Evolutionary conservation across 1,140 invertebrate species (phyloP).

Genomic region (Hylaeus volcanicus): DNA sequence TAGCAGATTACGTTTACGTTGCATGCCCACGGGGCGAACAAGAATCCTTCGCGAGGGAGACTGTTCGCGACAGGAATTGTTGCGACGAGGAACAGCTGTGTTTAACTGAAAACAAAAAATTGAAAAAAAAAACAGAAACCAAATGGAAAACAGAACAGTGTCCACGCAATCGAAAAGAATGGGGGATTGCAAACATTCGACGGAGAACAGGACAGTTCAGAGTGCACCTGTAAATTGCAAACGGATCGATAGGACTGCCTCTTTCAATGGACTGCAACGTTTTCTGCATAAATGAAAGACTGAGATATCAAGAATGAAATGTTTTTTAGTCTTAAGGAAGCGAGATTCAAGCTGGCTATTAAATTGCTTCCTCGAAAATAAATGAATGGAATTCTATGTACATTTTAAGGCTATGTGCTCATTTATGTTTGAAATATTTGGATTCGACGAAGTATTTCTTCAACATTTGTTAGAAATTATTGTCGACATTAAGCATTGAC

Average conservation of each 20-base stretch:
- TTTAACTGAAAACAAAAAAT: background rate
- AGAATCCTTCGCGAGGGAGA: background rate
- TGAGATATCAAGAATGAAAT: background rate
- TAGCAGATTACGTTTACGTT: conserved; percentile 8
- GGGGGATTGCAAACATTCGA: background rate
- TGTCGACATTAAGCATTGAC: too few relatives aligned
- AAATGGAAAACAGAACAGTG: too few relatives aligned
- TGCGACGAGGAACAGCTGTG: background rate
- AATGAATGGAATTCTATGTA: too few relatives aligned
- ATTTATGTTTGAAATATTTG: too few relatives aligned
- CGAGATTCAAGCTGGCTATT: background rate
- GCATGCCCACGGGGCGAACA: background rate
- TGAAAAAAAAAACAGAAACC: background rate
- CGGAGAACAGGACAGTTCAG: background rate
- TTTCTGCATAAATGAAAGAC: background rate
- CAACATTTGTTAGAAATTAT: too few relatives aligned
- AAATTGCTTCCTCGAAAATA: too few relatives aligned
- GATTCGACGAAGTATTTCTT: too few relatives aligned
- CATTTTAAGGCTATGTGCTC: too few relatives aligned
- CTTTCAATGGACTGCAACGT: background rate
- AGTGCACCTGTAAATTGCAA: conserved; percentile 22
- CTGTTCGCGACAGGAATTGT: background rate
- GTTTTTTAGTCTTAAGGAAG: background rate
- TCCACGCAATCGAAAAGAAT: background rate
- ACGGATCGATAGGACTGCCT: conserved; percentile 7